Base-by-base conservation (phyloP, 2,888 invertebrate species). In the Drosophila peninsularis region DNA sequence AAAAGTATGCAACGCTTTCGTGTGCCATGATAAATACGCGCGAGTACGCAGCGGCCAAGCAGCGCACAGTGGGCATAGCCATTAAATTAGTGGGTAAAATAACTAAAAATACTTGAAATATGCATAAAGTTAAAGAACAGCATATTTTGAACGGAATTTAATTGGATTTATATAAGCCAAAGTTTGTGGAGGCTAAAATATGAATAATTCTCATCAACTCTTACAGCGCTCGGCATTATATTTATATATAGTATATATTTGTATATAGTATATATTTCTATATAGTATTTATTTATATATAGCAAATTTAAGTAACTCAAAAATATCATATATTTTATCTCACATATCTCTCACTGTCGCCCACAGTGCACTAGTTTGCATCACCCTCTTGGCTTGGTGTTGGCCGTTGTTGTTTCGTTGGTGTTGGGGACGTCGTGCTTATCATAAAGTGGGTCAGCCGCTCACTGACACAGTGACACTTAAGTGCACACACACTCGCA, bases 391-490 rank as follows among this genome's bases (percentile, higher is more conserved):
- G 14, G 62, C 13, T 58, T 54, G 60, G 36, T 44, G 61, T 30
- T 54, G 62, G 10, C 61, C 49, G 10, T 24, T 68, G 60, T 6
- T 73, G 67, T 60, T 73, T 10, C 45, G 57, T 34, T 69, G 60
- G 7, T 74, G 67, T 63, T 74, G 71, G 56, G 58, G 70, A 32
- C 70, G 55, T 61, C 62, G 73, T 80, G 85, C 78, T 80, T 75
- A 82, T 84, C 80, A 64, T 65, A 78, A 87, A 87, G 83, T 87
- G 87, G 87, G 87, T 89, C 87, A 87, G 89, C 71, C 77, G 83
- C 85, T 84, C 88, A 78, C 86, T 88, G 85, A 76, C 88, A 88
- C 88, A 78, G 69, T 78, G 80, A 87, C 89, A 76, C 80, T 85
- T 80, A 84, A 89, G 88, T 89, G 73, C 61, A 44, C 49, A 53